Evolutionary conservation across 2,113 vertebrate genomes (phyloP), one percentile per base, ranked within the genome.

Genomic region (Galbula dea): DNA sequence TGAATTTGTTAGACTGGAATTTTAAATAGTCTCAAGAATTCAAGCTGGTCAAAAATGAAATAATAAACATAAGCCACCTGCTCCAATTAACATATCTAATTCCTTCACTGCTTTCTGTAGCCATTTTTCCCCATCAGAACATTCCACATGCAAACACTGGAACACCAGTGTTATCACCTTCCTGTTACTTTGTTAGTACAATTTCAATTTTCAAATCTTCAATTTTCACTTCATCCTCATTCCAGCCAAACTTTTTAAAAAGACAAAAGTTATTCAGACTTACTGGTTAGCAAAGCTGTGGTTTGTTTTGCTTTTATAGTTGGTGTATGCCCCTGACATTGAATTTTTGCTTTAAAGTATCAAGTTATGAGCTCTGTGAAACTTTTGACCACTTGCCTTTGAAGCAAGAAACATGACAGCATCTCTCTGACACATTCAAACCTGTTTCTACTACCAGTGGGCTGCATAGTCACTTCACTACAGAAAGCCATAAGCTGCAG

Each of bases 21-120:
- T 93, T 88, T 80, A 94, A 89, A 78, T 54, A 88, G 67, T 65
- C 46, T 75, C 17, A 89, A 92, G 65, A 89, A 82, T 54, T 82
- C 48, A 92, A 85, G 30, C 26, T 73, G 78, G 36, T 66, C 68
- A 66, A 90, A 94, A 83, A 30, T 49, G 17, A 89, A 91, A 41
- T 43, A 68, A 78, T 43, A 91, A 88, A 92, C 79, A 74, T 22
- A 77, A 91, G 55, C 37, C 87, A 94, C 37, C 43, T 91, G 58
- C 94, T 93, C 45, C 58, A 83, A 77, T 87, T 87, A 95, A 83
- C 52, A 87, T 85, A 90, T 27, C 32, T 92, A 57, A 45, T 89
- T 89, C 94, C 41, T 72, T 89, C 59, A 83, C 66, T 76, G 67
- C 9, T 45, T 62, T 71, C 39, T 46, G 61, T 22, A 66, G 41